Evolutionary conservation across 2,797 vertebrate species (phyloP).

Genomic region (Labroides dimidiatus): DNA sequence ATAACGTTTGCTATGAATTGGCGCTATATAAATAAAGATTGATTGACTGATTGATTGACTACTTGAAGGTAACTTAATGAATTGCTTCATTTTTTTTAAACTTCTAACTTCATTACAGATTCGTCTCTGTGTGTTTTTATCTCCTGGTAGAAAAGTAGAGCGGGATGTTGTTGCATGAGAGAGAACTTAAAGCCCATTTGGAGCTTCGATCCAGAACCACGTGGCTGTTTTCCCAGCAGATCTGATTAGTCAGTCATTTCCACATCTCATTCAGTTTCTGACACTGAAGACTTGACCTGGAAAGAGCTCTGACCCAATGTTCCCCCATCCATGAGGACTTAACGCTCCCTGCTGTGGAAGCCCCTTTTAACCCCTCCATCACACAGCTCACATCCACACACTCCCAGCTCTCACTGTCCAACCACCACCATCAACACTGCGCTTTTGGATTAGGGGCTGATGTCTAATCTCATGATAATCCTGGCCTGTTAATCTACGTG

Average conservation of each 20-base stretch:
- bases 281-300: slow-evolving; percentile 62
- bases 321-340: slow-evolving; percentile 46
- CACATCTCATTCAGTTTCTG: slow-evolving; percentile 47
- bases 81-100: too few relatives aligned
- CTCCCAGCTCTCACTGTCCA: slow-evolving; percentile 29
- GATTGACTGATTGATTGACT: too few relatives aligned
- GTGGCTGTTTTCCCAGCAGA: slow-evolving; percentile 3
- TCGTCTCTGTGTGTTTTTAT: too few relatives aligned
- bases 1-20: too few relatives aligned
- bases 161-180: background rate
- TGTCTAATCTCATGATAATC: slow-evolving; percentile 77
- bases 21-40: too few relatives aligned
- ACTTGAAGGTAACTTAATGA: too few relatives aligned
- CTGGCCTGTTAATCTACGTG: slow-evolving; percentile 70
- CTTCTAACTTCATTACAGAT: too few relatives aligned
- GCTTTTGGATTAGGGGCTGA: slow-evolving; percentile 63
- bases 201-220: slow-evolving; percentile 11
- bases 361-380: slow-evolving; percentile 23
- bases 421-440: slow-evolving; percentile 6
- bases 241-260: slow-evolving; percentile 20
- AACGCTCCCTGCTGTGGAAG: slow-evolving; percentile 52
- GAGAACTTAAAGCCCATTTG: slow-evolving; percentile 13
- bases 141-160: too few relatives aligned
- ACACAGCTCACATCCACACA: slow-evolving; percentile 3
- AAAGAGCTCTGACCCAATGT: slow-evolving; percentile 60